Percentiles rank a stretch among this genome's conserved stretches.
phyloP scores from a whole-genome alignment of 2,797 vertebrate species.

The Potorous gilbertii region DNA sequence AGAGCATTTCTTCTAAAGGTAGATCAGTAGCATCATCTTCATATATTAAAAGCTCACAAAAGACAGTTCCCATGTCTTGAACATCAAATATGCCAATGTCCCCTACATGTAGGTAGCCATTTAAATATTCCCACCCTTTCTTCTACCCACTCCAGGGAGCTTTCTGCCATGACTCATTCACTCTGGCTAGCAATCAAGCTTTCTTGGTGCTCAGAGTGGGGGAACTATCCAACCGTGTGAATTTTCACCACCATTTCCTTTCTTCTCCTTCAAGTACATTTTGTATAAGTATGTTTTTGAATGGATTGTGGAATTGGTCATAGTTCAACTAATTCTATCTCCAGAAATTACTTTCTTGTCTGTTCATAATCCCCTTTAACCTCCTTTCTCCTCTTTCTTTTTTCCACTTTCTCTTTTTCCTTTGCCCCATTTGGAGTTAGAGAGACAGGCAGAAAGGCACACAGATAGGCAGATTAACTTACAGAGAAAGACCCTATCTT shows the following conservation, averaged over 20 bases:
- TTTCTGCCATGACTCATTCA: background rate
- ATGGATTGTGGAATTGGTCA: background rate
- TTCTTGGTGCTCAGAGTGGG: no score
- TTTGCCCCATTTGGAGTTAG: slow-evolving; percentile 8
- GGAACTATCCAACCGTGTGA: background rate
- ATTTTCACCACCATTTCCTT: background rate
- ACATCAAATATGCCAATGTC: background rate
- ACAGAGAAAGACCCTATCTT: background rate
- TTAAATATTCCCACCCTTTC: background rate
- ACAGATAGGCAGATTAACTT: background rate
- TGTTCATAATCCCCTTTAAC: background rate
- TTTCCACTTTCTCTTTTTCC: background rate
- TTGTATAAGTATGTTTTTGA: background rate
- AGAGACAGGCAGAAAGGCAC: background rate
- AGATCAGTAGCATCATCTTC: background rate
- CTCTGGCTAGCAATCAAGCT: no score
- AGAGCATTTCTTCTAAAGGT: no score
- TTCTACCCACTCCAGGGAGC: background rate
- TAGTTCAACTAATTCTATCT: background rate
- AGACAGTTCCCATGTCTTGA: background rate
- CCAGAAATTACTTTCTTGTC: background rate
- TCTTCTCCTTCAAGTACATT: background rate
- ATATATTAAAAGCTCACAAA: no score
- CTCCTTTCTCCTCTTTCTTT: slow-evolving; percentile 29
- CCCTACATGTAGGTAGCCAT: background rate